Percentiles rank a stretch among this genome's conserved stretches.
Conservation (phyloP, 2,888 invertebrate genomes). For the Lucinisca nassula region DNA sequence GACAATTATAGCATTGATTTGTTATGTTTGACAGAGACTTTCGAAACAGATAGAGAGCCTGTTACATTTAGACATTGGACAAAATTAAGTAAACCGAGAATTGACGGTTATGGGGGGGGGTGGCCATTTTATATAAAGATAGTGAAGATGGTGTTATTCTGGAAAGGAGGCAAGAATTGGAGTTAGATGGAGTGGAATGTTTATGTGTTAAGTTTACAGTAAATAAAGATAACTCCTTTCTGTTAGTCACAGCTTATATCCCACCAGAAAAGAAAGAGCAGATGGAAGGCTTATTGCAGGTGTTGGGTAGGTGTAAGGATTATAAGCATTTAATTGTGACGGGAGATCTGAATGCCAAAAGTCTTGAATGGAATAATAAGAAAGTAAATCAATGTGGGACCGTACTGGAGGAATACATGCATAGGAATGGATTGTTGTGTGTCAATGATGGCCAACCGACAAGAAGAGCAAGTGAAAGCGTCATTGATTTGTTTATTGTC, state of each 20-base stretch:
- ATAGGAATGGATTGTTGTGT: not conserved
- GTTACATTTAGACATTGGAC: not conserved
- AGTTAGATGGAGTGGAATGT: not conserved
- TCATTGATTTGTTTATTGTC: slow-evolving; percentile 18
- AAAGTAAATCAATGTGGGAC: not conserved
- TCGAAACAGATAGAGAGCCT: not conserved
- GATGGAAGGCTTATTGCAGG: not conserved
- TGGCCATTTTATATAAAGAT: not conserved
- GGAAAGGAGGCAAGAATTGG: not conserved
- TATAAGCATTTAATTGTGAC: not conserved
- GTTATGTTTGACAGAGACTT: slow-evolving; percentile 6
- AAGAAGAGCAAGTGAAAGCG: slow-evolving; percentile 10
- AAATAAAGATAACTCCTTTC: not conserved
- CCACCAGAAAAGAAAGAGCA: not conserved
- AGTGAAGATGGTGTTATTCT: not conserved
- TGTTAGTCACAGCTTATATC: not conserved
- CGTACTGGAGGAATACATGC: not conserved
- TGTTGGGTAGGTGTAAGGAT: not conserved
- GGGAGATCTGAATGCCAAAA: not conserved
- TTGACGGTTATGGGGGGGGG: not conserved
- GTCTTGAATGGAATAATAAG: not conserved
- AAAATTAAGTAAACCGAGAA: not conserved
- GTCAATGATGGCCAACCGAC: slow-evolving; percentile 8
- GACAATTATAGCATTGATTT: not conserved
- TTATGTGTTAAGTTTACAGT: not conserved